Evolutionary conservation across 1,140 invertebrate genomes (phyloP).

Genomic region (Calosoma granatense): DNA sequence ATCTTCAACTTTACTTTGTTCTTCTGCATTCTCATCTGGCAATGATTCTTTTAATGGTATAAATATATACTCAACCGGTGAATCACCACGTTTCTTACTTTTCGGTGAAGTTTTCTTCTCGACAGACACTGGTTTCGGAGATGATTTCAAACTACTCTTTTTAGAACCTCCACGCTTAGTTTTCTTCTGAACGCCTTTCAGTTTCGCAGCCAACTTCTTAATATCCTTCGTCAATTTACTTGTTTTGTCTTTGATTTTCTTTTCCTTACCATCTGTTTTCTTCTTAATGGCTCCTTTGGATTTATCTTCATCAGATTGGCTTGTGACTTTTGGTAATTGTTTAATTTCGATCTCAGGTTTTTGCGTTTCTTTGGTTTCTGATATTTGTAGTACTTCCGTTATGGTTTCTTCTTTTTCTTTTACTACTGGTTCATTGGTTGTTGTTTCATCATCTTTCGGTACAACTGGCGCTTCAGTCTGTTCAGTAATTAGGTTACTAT

Average conservation of each 20-base stretch:
- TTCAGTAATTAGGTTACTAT: background rate
- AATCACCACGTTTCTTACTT: background rate
- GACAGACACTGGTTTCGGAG: background rate
- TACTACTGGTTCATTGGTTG: background rate
- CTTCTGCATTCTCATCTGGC: background rate
- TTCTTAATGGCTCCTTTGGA: background rate
- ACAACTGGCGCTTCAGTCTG: conserved; percentile 7
- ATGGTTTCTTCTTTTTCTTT: no score
- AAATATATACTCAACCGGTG: background rate
- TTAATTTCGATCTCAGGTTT: no score
- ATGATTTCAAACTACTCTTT: background rate
- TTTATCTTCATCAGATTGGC: background rate
- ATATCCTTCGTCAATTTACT: background rate
- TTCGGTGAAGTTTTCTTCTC: background rate
- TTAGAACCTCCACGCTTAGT: background rate
- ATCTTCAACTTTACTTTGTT: no score
- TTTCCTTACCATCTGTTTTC: background rate
- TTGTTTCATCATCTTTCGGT: background rate
- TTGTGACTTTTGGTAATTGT: no score
- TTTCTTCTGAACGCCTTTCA: background rate
- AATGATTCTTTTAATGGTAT: background rate
- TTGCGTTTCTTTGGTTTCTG: no score
- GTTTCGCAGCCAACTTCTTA: background rate
- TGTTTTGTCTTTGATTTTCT: background rate
- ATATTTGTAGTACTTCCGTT: no score